These are phyloP conservation scores for Egretta garzetta DNA, from an alignment of 2,113 vertebrate species.

Conservation along the genomic window DNA sequence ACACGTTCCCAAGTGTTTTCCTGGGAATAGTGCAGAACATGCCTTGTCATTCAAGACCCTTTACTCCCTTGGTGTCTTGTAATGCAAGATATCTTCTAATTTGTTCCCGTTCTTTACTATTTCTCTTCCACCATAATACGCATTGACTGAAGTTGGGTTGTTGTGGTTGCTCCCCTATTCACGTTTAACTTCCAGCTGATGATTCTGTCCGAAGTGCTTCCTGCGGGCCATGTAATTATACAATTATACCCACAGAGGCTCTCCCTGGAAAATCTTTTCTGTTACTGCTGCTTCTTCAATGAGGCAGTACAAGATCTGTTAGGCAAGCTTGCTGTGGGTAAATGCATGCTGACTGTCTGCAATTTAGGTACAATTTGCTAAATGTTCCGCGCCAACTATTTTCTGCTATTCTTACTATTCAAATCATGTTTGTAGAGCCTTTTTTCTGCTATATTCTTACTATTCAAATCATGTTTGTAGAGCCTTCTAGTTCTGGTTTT, in stretches of 20 bases:
- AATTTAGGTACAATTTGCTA: constrained; percentile 18
- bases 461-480: not conserved
- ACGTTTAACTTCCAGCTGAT: not conserved
- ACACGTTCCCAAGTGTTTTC: not conserved
- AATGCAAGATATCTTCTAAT: not conserved
- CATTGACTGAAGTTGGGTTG: not conserved
- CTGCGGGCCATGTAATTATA: constrained; percentile 10
- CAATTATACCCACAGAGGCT: not conserved
- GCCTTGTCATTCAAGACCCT: not conserved
- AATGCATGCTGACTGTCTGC: not conserved
- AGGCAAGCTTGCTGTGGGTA: not conserved
- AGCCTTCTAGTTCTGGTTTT: not conserved
- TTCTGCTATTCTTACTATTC: constrained; percentile 7
- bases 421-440: not conserved
- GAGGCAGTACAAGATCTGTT: not conserved
- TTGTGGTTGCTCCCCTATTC: not conserved
- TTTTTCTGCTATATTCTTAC: constrained; percentile 6
- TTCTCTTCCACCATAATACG: not conserved
- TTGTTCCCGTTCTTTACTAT: not conserved
- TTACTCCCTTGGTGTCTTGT: not conserved
- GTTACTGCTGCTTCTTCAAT: not conserved
- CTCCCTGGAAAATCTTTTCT: not conserved
- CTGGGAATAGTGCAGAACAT: not conserved
- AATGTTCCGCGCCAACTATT: not conserved
- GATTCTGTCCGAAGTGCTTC: not conserved